These are phyloP conservation scores for Notarius lentiginosus DNA, from an alignment of 2,113 vertebrate genomes.

Conservation along the genomic window DNA sequence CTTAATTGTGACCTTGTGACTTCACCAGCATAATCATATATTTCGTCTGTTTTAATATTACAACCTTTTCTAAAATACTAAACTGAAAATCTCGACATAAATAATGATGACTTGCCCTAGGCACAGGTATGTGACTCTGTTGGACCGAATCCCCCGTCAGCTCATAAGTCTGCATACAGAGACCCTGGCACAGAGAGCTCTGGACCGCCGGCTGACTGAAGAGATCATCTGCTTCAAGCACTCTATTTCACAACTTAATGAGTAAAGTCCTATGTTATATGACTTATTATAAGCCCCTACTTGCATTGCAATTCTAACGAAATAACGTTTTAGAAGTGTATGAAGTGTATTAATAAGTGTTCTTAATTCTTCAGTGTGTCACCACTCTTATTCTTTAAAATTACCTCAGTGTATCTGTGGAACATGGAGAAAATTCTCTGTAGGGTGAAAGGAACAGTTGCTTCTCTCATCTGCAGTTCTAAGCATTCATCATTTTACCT, in stretches of 20 bases:
- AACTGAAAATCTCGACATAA: background rate
- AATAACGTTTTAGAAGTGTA: background rate
- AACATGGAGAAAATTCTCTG: background rate
- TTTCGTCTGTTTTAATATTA: background rate
- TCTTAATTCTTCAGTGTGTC: background rate
- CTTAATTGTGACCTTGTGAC: background rate
- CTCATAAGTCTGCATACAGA: constrained; percentile 81
- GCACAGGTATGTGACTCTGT: constrained; percentile 78
- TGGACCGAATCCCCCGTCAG: constrained; percentile 77
- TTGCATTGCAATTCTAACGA: background rate
- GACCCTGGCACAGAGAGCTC: constrained; percentile 74
- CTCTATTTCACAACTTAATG: constrained; percentile 75
- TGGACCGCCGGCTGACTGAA: constrained; percentile 78
- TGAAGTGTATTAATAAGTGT: background rate
- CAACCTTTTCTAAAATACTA: background rate
- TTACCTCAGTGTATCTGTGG: background rate
- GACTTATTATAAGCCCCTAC: background rate
- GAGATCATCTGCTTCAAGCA: constrained; percentile 79
- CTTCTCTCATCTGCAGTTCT: background rate
- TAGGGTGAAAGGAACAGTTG: background rate
- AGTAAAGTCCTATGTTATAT: constrained; percentile 59
- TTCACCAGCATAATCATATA: background rate
- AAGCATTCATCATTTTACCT: background rate
- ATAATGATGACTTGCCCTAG: constrained; percentile 58
- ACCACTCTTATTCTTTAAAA: background rate